phyloP scores from a whole-genome alignment of 2,797 vertebrate species.

The Chromis chromis region DNA sequence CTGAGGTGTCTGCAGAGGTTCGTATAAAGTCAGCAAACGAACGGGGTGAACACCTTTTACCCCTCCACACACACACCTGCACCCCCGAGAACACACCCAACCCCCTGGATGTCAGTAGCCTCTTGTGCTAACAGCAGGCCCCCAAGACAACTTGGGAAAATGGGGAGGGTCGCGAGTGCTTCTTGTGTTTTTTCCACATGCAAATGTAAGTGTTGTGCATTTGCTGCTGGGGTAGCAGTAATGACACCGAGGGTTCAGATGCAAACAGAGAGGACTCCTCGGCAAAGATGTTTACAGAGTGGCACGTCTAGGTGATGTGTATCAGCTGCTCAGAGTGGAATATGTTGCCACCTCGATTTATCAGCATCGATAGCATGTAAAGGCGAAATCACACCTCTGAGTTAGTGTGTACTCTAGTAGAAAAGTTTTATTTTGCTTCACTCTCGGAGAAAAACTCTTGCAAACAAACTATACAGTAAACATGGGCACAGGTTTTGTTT shows the following conservation, averaged over 20 bases:
- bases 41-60: slow-evolving; percentile 83
- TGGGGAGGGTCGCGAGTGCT: slow-evolving; percentile 47
- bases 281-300: slow-evolving; percentile 27
- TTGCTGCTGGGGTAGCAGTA: slow-evolving; percentile 82
- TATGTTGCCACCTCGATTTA: slow-evolving; percentile 48
- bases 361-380: slow-evolving; percentile 33
- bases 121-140: slow-evolving; percentile 85
- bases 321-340: slow-evolving; percentile 49
- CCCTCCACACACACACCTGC: slow-evolving; percentile 46
- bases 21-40: slow-evolving; percentile 89
- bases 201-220: slow-evolving; percentile 88
- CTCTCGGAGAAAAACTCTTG: too few species aligned
- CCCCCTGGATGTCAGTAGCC: slow-evolving; percentile 90
- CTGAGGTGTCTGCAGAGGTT: slow-evolving; percentile 91
- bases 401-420: neutral
- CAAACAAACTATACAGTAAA: too few species aligned
- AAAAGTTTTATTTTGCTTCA: slow-evolving; percentile 12
- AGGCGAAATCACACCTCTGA: slow-evolving; percentile 43
- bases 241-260: slow-evolving; percentile 29
- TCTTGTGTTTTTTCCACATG: slow-evolving; percentile 89
- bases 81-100: slow-evolving; percentile 75
- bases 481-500: too few species aligned
- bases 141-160: slow-evolving; percentile 83
- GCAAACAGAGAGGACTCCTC: neutral
- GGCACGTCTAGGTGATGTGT: slow-evolving; percentile 18